A percentile compares a stretch with the other conserved stretches of the same genome.
Evolutionary conservation across 2,113 vertebrate species (phyloP).

Genomic region (Labeo rohita): DNA sequence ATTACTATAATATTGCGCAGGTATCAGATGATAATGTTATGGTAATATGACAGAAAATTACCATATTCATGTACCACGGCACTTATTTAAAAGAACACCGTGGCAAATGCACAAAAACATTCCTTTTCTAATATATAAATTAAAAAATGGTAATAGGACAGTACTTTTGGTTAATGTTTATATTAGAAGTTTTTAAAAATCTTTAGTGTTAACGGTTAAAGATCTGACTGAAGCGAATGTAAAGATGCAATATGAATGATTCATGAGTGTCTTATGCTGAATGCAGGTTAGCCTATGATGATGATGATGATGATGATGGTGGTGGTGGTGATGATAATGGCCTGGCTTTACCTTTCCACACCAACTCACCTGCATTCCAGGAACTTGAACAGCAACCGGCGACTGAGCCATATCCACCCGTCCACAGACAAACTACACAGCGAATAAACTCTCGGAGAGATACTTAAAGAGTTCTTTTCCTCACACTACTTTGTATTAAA

Average conservation of each 20-base stretch:
- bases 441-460: neutral
- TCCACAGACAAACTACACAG: conserved; percentile 30
- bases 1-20: neutral
- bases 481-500: neutral
- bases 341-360: conserved; percentile 48
- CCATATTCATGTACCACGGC: neutral
- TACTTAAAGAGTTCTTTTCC: neutral
- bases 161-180: neutral
- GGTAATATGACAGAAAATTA: neutral
- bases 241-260: neutral
- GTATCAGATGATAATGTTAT: neutral
- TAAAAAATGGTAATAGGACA: no score
- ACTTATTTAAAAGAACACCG: neutral
- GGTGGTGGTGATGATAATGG: conserved; percentile 9
- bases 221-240: neutral
- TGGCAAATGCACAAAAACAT: neutral
- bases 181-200: neutral
- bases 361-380: conserved; percentile 86
- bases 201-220: no score
- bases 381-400: conserved; percentile 84
- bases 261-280: neutral
- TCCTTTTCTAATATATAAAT: neutral
- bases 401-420: conserved; percentile 80
- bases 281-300: neutral
- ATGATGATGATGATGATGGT: neutral